These are phyloP conservation scores for Sisor rabdophorus DNA, from an alignment of 2,113 vertebrate species.

Conservation along the genomic window DNA sequence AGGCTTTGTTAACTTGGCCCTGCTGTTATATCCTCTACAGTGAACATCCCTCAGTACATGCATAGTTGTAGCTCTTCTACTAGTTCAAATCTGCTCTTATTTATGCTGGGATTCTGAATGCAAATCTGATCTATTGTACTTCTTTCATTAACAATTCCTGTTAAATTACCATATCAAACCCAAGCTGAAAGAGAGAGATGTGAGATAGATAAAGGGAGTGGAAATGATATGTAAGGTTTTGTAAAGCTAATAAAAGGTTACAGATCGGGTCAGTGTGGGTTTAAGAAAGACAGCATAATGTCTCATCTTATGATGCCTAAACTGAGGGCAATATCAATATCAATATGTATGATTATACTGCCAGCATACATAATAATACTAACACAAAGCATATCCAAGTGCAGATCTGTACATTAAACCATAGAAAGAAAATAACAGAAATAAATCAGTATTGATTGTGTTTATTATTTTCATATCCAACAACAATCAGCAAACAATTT, in stretches of 20 bases:
- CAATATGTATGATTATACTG: neutral
- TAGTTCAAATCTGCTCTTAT: constrained; percentile 6
- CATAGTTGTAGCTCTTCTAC: constrained; percentile 5
- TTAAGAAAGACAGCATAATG: constrained; percentile 5
- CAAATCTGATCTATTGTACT: constrained; percentile 30
- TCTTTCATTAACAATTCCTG: constrained; percentile 24
- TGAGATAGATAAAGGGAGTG: constrained; percentile 8
- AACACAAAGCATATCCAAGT: too few species aligned
- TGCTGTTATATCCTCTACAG: constrained; percentile 12
- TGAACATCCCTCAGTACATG: constrained; percentile 3
- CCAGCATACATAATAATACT: neutral
- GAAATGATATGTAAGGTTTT: constrained; percentile 22
- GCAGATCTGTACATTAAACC: neutral
- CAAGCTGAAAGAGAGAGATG: neutral
- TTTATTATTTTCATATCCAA: too few species aligned
- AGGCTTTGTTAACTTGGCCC: constrained; percentile 15
- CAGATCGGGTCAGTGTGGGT: neutral
- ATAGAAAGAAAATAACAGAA: neutral
- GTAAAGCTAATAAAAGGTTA: constrained; percentile 20
- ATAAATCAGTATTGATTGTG: neutral
- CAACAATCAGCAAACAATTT: too few species aligned
- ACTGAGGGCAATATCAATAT: neutral
- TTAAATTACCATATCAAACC: constrained; percentile 38
- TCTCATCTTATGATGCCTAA: constrained; percentile 6
- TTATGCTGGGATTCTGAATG: constrained; percentile 28